phyloP scores from a whole-genome alignment of 2,888 invertebrate species.

The Cremastobaeus sp. region DNA sequence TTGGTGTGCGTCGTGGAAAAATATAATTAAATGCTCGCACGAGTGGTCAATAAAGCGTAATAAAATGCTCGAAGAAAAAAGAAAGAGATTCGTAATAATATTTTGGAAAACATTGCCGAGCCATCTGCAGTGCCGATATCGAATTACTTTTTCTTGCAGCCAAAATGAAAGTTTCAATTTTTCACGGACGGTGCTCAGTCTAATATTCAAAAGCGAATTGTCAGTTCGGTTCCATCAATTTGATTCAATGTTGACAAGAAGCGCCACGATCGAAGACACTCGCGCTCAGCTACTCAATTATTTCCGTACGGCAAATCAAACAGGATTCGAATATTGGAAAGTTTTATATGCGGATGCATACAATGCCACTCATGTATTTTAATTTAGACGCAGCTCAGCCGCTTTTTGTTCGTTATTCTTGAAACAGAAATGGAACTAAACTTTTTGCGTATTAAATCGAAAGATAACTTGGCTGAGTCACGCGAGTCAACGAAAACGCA shows the following conservation, averaged over 20 bases:
- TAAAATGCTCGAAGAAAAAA: background rate
- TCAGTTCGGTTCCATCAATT: constrained; percentile 24
- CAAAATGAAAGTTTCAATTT: constrained; percentile 8
- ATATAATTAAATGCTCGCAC: constrained; percentile 21
- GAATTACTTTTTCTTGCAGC: background rate
- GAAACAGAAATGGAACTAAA: constrained; percentile 27
- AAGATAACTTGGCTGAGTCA: constrained; percentile 41
- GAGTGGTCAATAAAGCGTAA: constrained; percentile 1
- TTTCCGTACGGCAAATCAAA: constrained; percentile 31
- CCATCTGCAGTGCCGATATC: constrained; percentile 2
- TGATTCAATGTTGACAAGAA: constrained; percentile 19
- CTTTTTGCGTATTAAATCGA: constrained; percentile 35
- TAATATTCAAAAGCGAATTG: constrained; percentile 27
- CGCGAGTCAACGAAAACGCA: constrained; percentile 39
- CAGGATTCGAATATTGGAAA: constrained; percentile 26
- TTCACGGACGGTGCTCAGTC: constrained; percentile 1
- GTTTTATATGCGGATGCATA: constrained; percentile 12
- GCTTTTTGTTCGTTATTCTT: constrained; percentile 31
- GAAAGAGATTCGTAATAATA: background rate
- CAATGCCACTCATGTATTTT: constrained; percentile 40
- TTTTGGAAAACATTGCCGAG: constrained; percentile 7
- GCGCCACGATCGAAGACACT: constrained; percentile 18
- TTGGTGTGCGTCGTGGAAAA: constrained; percentile 4
- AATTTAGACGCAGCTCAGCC: constrained; percentile 13
- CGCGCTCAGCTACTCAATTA: constrained; percentile 26